A percentile compares a stretch with the other conserved stretches of the same genome.
phyloP scores from a whole-genome alignment of 2,888 invertebrate species.

The Andricus quercusramuli region DNA sequence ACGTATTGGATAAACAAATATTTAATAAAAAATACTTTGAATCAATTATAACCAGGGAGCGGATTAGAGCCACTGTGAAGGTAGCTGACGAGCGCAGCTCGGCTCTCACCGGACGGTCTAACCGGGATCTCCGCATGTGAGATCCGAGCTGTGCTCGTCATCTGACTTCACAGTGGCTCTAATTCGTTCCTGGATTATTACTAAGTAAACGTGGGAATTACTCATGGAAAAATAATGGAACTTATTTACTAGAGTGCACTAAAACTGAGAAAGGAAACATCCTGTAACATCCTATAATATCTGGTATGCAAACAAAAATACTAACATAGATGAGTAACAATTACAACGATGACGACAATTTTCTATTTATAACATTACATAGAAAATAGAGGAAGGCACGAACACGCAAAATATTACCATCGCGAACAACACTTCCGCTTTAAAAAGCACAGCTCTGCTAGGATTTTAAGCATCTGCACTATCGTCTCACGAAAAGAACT shows the following conservation, averaged over 20 bases:
- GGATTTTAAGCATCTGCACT: slow-evolving; percentile 20
- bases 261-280: slow-evolving; percentile 26
- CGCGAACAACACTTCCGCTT: slow-evolving; percentile 18
- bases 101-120: no score
- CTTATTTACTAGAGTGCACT: neutral
- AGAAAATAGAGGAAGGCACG: slow-evolving; percentile 40
- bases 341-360: slow-evolving; percentile 27
- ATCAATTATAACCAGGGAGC: neutral
- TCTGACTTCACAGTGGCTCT: no score
- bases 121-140: no score
- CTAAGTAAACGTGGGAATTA: neutral
- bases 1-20: neutral
- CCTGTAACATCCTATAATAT: slow-evolving; percentile 8
- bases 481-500: neutral
- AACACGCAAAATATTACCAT: slow-evolving; percentile 28
- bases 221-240: neutral
- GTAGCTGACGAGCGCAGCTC: no score
- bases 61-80: no score
- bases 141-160: no score
- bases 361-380: slow-evolving; percentile 28
- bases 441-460: slow-evolving; percentile 21
- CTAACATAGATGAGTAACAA: slow-evolving; percentile 4
- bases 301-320: neutral
- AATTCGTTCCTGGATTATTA: no score
- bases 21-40: neutral